Evolutionary conservation across 92 coral and sea anemone species (phyloP), one percentile per base, ranked within the genome.

Genomic region (Isaurus tuberculatus): DNA sequence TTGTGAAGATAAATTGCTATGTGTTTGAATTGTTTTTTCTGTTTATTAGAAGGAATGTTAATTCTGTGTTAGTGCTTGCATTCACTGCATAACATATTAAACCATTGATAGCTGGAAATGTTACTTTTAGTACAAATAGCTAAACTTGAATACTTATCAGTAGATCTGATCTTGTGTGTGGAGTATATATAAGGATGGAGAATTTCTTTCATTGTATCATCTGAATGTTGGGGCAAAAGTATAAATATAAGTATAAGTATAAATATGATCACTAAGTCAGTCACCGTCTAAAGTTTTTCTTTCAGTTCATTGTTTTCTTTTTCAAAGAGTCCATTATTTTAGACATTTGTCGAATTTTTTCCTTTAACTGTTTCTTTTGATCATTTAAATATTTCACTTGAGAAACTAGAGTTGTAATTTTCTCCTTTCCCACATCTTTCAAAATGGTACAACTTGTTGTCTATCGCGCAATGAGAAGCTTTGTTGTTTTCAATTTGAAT

Each of bases 371-470:
- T 34, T 44, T 65, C 27, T 73, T 73, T 73, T 84, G 87, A 13
- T 84, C 87, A 23, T 84, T 80, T 40, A 84, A 58, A 60, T 55
- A 72, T 43, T 84, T 84, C 14, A 84, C 57, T 84, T 84, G 82
- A 34, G 57, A n/a, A 34, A 61, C 42, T 0, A 84, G 36, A 14
- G 55, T 55, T 26, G 60, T 40, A 10, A 61, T 60, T 51, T 37
- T 53, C 16, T 30, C 64, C 32, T 51, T 58, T 49, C 66, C 64
- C 31, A 30, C 36, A 6, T 4, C 48, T 27, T 69, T 82, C 86
- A 44, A 15, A 63, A 33, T 82, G 86, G 51, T 68, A 33, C 8
- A 82, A 2, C 55, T 36, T 67, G 64, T 82, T 79, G 49, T 82
- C 79, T 19, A 68, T 13, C 30, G 48, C 40, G 9, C 9, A 66